Base-by-base conservation (phyloP, 1,140 invertebrate species). In the Phthorimaea operculella region DNA sequence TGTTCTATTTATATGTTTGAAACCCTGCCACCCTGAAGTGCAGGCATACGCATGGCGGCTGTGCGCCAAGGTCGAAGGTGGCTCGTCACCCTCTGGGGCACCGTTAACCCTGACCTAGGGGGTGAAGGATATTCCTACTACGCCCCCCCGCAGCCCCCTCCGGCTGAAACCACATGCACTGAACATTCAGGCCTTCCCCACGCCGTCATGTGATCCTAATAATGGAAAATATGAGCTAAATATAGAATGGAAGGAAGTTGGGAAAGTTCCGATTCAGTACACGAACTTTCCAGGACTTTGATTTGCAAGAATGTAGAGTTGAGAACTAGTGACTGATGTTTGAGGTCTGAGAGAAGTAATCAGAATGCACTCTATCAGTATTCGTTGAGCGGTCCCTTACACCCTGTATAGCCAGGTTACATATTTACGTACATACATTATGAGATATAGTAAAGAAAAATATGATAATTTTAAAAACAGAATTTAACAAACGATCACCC, bases 41-140 rank as follows among this genome's bases (percentile, higher is more conserved):
- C 36, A 39, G 33, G 36, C 36, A 12, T n/a, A 39, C 36, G 36
- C 36, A 39, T 39, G 10, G 36, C 68, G 73, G 21, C 67, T 75
- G 70, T 73, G 71, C 74, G 74, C 76, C 77, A 81, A 81, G 80
- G 79, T 80, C 79, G 78, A 70, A 76, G 66, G 66, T 64, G 71
- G 71, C 66, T 70, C 63, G 69, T 71, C 68, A 71, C 69, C 70
- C 72, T 28, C 72, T 73, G 77, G 79, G 81, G 79, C 60, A 73
- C 76, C 55, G 72, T 79, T 83, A 84, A 82, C 81, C 81, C 79
- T 84, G 81, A 84, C 81, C 81, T 79, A 82, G 76, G 70, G 72
- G 80, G 79, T 80, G 80, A 81, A 83, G 78, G 80, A 81, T 83
- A 77, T 83, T 81, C 70, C 75, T 77, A 80, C 80, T 79, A 79